Evolutionary conservation across 2,888 invertebrate species (phyloP).

Genomic region (Pandemis cinnamomeana): DNA sequence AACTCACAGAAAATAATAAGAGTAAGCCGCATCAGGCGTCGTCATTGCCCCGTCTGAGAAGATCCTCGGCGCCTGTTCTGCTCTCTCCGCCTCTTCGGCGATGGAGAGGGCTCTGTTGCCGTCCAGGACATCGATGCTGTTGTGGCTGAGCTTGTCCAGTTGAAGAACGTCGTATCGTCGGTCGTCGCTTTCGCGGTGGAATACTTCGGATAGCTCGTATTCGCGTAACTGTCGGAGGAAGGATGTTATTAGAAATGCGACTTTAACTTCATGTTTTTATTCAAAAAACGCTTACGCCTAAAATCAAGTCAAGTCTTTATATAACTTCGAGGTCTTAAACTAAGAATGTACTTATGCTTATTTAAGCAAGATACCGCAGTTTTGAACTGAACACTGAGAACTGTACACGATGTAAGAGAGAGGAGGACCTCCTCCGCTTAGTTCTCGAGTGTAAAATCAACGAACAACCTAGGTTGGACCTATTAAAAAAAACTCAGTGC

Average conservation of each 20-base stretch:
- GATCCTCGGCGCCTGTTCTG: slow-evolving; percentile 86
- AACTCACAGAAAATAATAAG: slow-evolving; percentile 79
- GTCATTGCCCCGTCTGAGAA: slow-evolving; percentile 79
- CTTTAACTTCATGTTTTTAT: no score
- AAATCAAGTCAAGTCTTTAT: no score
- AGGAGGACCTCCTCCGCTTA: no score
- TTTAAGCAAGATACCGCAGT: no score
- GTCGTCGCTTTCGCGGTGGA: slow-evolving; percentile 92
- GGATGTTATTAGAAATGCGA: background rate
- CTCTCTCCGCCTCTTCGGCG: slow-evolving; percentile 91
- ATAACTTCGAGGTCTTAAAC: no score
- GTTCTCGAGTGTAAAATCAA: no score
- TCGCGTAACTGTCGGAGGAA: slow-evolving; percentile 88
- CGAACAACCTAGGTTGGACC: no score
- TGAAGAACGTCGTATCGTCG: slow-evolving; percentile 89
- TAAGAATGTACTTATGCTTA: no score
- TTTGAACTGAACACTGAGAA: no score
- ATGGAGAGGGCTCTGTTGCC: slow-evolving; percentile 90
- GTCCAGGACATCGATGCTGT: slow-evolving; percentile 86
- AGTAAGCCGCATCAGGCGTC: slow-evolving; percentile 75
- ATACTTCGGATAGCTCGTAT: slow-evolving; percentile 94
- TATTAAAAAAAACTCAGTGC: no score
- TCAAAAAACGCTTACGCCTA: no score
- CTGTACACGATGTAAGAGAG: no score
- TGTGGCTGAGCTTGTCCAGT: slow-evolving; percentile 84